These are phyloP conservation scores for Aradophagus sp. DNA, from an alignment of 1,140 invertebrate species.

Conservation along the genomic window DNA sequence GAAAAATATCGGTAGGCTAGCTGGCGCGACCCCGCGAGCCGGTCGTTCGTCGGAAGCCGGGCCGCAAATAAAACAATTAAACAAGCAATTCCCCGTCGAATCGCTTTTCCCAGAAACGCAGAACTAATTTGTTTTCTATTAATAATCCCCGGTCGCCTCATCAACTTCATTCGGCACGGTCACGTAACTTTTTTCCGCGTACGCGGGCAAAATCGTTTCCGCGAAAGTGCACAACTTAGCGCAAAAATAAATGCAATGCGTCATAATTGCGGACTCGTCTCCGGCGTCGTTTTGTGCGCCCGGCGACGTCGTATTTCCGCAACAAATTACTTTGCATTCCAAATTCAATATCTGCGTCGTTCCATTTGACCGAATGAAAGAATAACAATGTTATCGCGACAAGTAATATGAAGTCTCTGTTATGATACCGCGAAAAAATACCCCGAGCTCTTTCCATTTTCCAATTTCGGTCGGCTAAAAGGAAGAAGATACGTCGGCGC, in stretches of 20 bases:
- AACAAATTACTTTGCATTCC: slow-evolving; percentile 56
- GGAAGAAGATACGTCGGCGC: slow-evolving; percentile 37
- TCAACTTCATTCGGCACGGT: slow-evolving; percentile 22
- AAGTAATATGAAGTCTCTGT: slow-evolving; percentile 56
- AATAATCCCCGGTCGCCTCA: slow-evolving; percentile 30
- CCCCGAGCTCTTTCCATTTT: slow-evolving; percentile 48
- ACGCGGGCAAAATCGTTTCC: slow-evolving; percentile 42
- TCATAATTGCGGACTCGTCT: slow-evolving; percentile 39
- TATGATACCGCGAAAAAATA: slow-evolving; percentile 57
- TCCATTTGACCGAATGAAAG: slow-evolving; percentile 56
- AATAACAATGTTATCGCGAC: slow-evolving; percentile 58
- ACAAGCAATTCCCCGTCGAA: slow-evolving; percentile 15
- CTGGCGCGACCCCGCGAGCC: too few relatives aligned
- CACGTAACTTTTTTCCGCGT: slow-evolving; percentile 48
- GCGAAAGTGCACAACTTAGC: slow-evolving; percentile 32
- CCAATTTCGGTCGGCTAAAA: slow-evolving; percentile 51
- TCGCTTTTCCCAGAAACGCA: slow-evolving; percentile 10
- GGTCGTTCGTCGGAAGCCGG: too few relatives aligned
- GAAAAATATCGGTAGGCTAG: too few relatives aligned
- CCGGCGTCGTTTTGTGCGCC: slow-evolving; percentile 10
- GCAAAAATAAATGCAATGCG: slow-evolving; percentile 39
- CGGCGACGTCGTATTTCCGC: slow-evolving; percentile 51
- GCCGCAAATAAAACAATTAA: slow-evolving; percentile 44
- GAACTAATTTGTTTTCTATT: slow-evolving; percentile 48
- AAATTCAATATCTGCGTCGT: slow-evolving; percentile 51